Evolutionary conservation across 2,888 invertebrate species (phyloP), one percentile per base, ranked within the genome.

Genomic region (Hypselothyrea guttata): DNA sequence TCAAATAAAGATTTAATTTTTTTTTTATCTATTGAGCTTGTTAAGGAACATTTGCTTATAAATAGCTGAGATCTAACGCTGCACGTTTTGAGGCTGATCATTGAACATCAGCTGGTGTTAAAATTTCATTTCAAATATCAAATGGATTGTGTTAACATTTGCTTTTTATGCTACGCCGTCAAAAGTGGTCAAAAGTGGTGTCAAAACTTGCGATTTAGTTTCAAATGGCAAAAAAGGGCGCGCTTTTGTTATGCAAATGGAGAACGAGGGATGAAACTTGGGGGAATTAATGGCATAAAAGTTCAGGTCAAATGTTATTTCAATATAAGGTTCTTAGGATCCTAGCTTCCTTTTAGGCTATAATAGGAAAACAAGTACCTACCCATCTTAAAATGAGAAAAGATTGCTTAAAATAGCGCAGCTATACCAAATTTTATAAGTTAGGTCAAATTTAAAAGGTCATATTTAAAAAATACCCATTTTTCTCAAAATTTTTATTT

Each of bases 11-110:
- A n/a, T n/a, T n/a, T 28, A 59, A 40, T 47, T 57, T 58, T 65
- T 35, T 56, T 12, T 4, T 13, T 56, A 71, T 59, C 72, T 78
- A 75, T 79, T 75, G 73, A 79, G 61, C 64, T 69, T 51, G 75
- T 63, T 83, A 70, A 59, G 84, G 81, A 85, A 69, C 71, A 13
- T 28, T n/a, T 63, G 61, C 82, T 82, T 84, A 83, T 62, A 79
- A 79, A 85, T 79, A 79, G 70, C 58, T 40, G 28, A 27, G 31
- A 27, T 15, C 37, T 27, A 52, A 30, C 42, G 41, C 35, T 69
- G 54, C 83, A 75, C 68, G 79, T 81, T 73, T 47, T 42, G 42
- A 46, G 45, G 30, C 54, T 46, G 35, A 38, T 15, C 16, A 53
- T 16, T 38, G 38, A n/a, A 44, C 47, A 41, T 60, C 64, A 56